Base-by-base conservation (phyloP, 2,888 invertebrate genomes). In the Adineta ricciae region DNA sequence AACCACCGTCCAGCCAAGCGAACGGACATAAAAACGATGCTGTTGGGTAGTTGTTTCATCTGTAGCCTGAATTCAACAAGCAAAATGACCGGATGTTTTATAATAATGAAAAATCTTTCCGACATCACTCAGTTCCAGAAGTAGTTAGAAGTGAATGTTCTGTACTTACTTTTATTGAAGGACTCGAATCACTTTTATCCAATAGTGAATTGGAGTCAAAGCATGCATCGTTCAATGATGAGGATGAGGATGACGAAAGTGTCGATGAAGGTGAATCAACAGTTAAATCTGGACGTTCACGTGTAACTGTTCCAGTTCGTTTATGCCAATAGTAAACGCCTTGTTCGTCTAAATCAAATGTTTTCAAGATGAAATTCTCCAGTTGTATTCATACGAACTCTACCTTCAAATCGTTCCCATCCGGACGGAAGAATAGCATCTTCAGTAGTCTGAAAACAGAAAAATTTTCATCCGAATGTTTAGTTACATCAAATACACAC, bases 251-350 rank as follows among this genome's bases (percentile, higher is more conserved):
- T 64, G 24, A 64, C 41, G 78, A 38, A 41, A 41, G 73, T 41
- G 73, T 78, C 41, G 73, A 41, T 78, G 78, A 78, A n/a, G 38
- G 78, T 24, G 78, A 41, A 41, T 41, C 24, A 21, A 41, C 41
- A 4, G 32, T 64, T 38, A n/a, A 24, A n/a, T 78, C 78, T 24
- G 95, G 95, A 86, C 93, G 93, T 91, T 97, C 96, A 87, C 97
- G 92, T 90, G 97, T 97, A 89, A 97, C 97, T 16, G 96, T 97
- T n/a, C 97, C 97, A 89, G 96, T 96, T 91, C 96, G 96, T 90
- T 97, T 96, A 92, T 97, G 97, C 97, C 97, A 97, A 91, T 96
- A 97, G 91, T 97, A 97, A 0, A 95, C 94, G 27, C 96, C 96
- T 89, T 95, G 94, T 89, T 94, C 94, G 91, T 96, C 96, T 78